Conservation (phyloP, 2,797 vertebrate genomes). For the Chanos chanos region DNA sequence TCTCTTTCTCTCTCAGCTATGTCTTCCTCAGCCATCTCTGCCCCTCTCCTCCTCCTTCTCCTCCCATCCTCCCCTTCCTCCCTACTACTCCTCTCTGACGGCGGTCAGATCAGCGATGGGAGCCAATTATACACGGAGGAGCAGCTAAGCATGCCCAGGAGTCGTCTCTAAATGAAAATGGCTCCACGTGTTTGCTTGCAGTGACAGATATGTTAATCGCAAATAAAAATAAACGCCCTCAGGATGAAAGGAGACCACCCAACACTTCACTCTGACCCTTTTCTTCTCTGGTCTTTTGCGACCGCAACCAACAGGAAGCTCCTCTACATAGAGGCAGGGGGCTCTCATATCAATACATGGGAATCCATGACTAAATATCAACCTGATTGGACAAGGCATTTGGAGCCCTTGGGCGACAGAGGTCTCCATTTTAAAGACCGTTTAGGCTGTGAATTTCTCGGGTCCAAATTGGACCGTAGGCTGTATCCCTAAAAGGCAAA, state of each 20-base stretch:
- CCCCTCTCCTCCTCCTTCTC: constrained; percentile 1
- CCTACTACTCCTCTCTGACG: constrained; percentile 1
- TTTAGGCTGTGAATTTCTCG: constrained; percentile 25
- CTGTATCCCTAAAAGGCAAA: constrained; percentile 17
- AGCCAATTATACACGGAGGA: constrained; percentile 75
- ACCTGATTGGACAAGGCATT: constrained; percentile 7
- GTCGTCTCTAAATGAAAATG: constrained; percentile 71
- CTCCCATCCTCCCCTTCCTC: neutral
- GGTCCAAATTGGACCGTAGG: constrained; percentile 27
- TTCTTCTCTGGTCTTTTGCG: constrained; percentile 11
- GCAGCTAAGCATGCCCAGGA: constrained; percentile 66
- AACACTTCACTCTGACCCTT: constrained; percentile 2
- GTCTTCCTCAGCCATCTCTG: constrained; percentile 41
- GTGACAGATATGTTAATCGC: constrained; percentile 66
- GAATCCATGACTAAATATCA: constrained; percentile 22
- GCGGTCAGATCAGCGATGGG: constrained; percentile 63
- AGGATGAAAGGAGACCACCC: constrained; percentile 44
- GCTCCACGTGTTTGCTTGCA: constrained; percentile 65
- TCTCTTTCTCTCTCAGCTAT: constrained; percentile 49
- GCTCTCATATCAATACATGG: constrained; percentile 5
- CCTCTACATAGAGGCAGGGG: neutral
- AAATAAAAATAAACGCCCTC: constrained; percentile 33
- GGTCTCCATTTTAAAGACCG: constrained; percentile 25
- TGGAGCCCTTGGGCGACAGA: constrained; percentile 16
- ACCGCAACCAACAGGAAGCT: constrained; percentile 1